These are phyloP conservation scores for Gadus macrocephalus DNA, from an alignment of 2,113 vertebrate genomes.

Conservation along the genomic window DNA sequence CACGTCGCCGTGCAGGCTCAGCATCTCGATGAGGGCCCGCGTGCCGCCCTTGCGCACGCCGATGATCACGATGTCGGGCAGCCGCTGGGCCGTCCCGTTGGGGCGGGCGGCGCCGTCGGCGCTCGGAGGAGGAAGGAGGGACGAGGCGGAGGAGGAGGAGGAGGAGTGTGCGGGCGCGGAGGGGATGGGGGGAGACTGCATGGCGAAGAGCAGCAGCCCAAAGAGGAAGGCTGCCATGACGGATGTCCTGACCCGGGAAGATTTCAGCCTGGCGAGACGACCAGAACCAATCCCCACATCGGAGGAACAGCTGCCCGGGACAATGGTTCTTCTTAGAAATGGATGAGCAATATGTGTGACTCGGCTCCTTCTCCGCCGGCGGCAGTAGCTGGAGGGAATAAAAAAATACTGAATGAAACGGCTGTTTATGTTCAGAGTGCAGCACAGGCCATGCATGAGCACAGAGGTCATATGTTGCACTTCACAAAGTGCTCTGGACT, in stretches of 20 bases:
- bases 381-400: slow-evolving; percentile 30
- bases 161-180: slow-evolving; percentile 60
- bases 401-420: slow-evolving; percentile 5
- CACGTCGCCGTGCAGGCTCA: slow-evolving; percentile 86
- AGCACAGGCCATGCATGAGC: too few relatives aligned
- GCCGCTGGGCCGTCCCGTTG: slow-evolving; percentile 77
- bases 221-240: slow-evolving; percentile 85
- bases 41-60: slow-evolving; percentile 97
- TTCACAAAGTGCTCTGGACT: too few relatives aligned
- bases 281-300: slow-evolving; percentile 67
- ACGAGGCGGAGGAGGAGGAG: slow-evolving; percentile 25
- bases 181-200: slow-evolving; percentile 75
- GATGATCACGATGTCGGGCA: slow-evolving; percentile 91
- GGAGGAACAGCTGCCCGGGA: slow-evolving; percentile 59
- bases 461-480: too few relatives aligned
- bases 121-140: slow-evolving; percentile 23
- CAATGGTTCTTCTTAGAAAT: slow-evolving; percentile 27
- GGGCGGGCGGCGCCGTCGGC: slow-evolving; percentile 54
- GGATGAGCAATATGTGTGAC: neutral
- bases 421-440: too few relatives aligned
- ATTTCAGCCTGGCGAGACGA: slow-evolving; percentile 72
- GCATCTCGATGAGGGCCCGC: slow-evolving; percentile 92
- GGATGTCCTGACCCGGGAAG: slow-evolving; percentile 75
- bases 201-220: slow-evolving; percentile 79
- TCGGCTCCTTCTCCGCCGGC: slow-evolving; percentile 35